phyloP scores from a whole-genome alignment of 1,140 invertebrate species.

The Lepidostoma basale region DNA sequence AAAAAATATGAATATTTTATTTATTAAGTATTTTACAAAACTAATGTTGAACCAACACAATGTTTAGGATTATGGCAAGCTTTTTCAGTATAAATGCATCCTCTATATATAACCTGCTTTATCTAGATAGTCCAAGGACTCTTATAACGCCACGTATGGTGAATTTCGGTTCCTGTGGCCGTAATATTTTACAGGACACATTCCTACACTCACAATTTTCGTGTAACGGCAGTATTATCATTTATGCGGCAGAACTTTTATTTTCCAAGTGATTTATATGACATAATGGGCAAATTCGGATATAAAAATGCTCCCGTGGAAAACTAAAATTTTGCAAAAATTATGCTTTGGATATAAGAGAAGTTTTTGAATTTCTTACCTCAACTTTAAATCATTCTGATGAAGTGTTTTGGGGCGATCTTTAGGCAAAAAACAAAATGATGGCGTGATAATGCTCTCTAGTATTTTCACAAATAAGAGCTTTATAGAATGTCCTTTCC shows the following conservation, averaged over 20 bases:
- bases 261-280: slow-evolving; percentile 20
- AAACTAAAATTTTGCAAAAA: slow-evolving; percentile 2
- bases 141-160: not conserved
- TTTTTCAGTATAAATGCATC: too few relatives aligned
- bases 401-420: slow-evolving; percentile 7
- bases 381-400: slow-evolving; percentile 13
- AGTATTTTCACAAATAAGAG: not conserved
- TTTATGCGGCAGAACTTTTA: slow-evolving; percentile 26
- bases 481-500: not conserved
- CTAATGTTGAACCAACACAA: too few relatives aligned
- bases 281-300: slow-evolving; percentile 24
- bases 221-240: slow-evolving; percentile 18
- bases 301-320: slow-evolving; percentile 2
- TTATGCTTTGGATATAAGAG: not conserved
- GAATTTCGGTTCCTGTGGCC: not conserved
- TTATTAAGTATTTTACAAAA: too few relatives aligned
- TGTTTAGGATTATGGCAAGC: too few relatives aligned
- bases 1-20: too few relatives aligned
- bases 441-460: not conserved
- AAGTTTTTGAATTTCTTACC: slow-evolving; percentile 17
- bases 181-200: slow-evolving; percentile 25
- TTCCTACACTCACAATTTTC: slow-evolving; percentile 13
- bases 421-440: not conserved
- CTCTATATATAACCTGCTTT: too few relatives aligned
- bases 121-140: too few relatives aligned